Base-by-base conservation (phyloP, 2,797 vertebrate species). In the Morelia viridis region DNA sequence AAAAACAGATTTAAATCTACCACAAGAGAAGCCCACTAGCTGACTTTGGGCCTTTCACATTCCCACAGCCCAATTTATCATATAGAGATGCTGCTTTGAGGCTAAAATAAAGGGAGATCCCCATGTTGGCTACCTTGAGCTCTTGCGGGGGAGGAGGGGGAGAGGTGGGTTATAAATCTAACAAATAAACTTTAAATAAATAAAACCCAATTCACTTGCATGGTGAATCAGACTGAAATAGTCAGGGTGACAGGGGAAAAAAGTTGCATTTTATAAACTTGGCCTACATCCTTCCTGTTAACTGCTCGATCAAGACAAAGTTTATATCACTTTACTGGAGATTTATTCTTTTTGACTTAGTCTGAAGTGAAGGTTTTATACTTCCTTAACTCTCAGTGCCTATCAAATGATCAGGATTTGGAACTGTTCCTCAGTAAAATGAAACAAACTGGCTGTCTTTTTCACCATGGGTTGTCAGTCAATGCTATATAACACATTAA, bases 241-340 rank as follows among this genome's bases (percentile, higher is more conserved):
- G 83, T 17, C 10, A 95, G 53, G 92, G 53, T 89, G 62, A 26
- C 89, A 93, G 88, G 64, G 88, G 94, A 95, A 64, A 91, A 94
- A 92, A 87, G 84, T 94, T 95, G 93, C 93, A 91, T 68, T 92
- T 96, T 90, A 90, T 92, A 96, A 94, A 60, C 87, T 94, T 65
- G 87, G 56, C 87, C 94, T 93, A 58, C 76, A 93, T 93, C 93
- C 62, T 95, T 95, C 95, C 88, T 95, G 9, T 93, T 96, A 95
- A 96, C 89, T 95, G 87, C 85, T 94, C 22, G 94, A 88, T 94
- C 92, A 96, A 89, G 89, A 96, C 46, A 93, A 96, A 92, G 92
- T 95, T 95, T 95, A 95, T 96, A 95, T 91, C 94, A 35, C 41
- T 92, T 97, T 93, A 96, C 93, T 96, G 94, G 95, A 97, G 96